Conservation (phyloP, 2,888 invertebrate genomes). For the Apoderus coryli region DNA sequence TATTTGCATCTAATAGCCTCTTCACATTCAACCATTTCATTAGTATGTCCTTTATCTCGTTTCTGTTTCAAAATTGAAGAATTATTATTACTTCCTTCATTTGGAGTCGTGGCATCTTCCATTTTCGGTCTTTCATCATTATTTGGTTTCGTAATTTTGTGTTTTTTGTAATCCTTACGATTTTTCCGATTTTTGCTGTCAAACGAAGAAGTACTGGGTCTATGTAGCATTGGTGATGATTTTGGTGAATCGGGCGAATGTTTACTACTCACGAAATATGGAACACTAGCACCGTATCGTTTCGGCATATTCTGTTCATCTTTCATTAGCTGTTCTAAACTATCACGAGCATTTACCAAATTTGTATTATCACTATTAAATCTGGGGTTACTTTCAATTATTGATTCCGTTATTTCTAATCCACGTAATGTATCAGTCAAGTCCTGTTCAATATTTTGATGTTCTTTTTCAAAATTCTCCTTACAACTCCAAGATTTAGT, state of each 20-base stretch:
- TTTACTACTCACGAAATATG: constrained; percentile 11
- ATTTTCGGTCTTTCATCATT: constrained; percentile 14
- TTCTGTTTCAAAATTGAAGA: constrained; percentile 11
- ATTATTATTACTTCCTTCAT: constrained; percentile 15
- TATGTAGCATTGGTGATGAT: constrained; percentile 18
- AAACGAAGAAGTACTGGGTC: constrained; percentile 20
- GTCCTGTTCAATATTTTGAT: constrained; percentile 16
- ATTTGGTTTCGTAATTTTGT: constrained; percentile 14
- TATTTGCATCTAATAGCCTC: constrained; percentile 20
- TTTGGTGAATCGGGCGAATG: constrained; percentile 18
- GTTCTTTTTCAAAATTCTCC: constrained; percentile 14
- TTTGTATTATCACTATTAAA: constrained; percentile 14
- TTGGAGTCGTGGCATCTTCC: constrained; percentile 14
- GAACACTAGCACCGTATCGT: constrained; percentile 8
- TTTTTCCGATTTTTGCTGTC: constrained; percentile 25
- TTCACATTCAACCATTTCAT: constrained; percentile 13
- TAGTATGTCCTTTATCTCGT: constrained; percentile 8
- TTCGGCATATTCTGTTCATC: constrained; percentile 19
- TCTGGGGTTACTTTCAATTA: constrained; percentile 5
- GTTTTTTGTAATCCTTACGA: constrained; percentile 24
- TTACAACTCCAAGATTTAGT: constrained; percentile 21
- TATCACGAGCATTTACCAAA: constrained; percentile 24
- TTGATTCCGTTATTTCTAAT: constrained; percentile 14
- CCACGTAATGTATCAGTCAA: constrained; percentile 13
- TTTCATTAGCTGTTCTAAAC: constrained; percentile 25